These are phyloP conservation scores for Polyommatus icarus DNA, from an alignment of 2,888 invertebrate species.

Conservation along the genomic window DNA sequence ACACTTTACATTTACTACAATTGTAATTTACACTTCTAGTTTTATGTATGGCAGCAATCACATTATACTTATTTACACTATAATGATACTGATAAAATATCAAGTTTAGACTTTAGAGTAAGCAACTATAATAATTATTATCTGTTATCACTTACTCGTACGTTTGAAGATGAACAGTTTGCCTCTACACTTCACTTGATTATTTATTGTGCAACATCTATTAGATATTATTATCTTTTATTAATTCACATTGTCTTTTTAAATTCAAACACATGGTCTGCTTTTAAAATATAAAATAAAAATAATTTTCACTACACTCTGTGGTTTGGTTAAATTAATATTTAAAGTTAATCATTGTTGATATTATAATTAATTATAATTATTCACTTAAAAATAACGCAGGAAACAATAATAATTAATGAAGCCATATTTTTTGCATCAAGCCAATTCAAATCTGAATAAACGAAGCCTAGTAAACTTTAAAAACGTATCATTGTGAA, in stretches of 20 bases:
- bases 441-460: neutral
- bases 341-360: too few relatives aligned
- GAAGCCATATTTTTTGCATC: neutral
- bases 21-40: neutral
- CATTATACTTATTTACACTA: neutral
- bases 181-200: neutral
- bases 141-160: too few relatives aligned
- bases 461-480: neutral
- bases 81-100: too few relatives aligned
- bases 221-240: neutral
- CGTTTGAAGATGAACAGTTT: too few relatives aligned
- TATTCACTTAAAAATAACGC: neutral
- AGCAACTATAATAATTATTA: too few relatives aligned
- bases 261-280: too few relatives aligned
- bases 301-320: neutral
- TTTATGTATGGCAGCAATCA: neutral
- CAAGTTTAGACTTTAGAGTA: too few relatives aligned
- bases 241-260: neutral
- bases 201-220: neutral
- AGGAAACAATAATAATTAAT: too few relatives aligned
- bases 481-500: neutral
- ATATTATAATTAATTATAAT: neutral
- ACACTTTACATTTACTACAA: slow-evolving; percentile 36
- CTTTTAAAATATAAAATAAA: too few relatives aligned
- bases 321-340: neutral